Evolutionary conservation across 2,888 invertebrate genomes (phyloP).

Genomic region (Hyppa rectilinea): DNA sequence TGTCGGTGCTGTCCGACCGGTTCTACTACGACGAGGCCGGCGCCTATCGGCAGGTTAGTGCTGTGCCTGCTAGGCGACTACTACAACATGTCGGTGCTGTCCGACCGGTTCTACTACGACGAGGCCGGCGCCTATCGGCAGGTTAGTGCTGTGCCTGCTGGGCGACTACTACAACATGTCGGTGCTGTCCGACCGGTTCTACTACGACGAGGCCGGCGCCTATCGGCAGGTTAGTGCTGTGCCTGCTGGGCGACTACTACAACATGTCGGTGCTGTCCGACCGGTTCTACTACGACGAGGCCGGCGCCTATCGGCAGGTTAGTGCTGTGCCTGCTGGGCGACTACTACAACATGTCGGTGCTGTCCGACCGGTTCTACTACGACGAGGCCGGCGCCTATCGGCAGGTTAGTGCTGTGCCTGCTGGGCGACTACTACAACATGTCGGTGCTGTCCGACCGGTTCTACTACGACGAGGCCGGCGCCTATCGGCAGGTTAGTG

Average conservation of each 20-base stretch:
- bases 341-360: too few species aligned
- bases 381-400: conserved; percentile 92
- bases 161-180: too few species aligned
- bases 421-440: too few species aligned
- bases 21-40: conserved; percentile 92
- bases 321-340: not conserved
- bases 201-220: conserved; percentile 92
- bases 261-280: conserved; percentile 91
- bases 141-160: conserved; percentile 81
- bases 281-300: conserved; percentile 92
- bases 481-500: conserved; percentile 92
- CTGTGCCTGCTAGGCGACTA: too few species aligned
- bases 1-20: conserved; percentile 90
- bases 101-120: conserved; percentile 92
- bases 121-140: conserved; percentile 92
- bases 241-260: too few species aligned
- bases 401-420: conserved; percentile 89
- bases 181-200: conserved; percentile 91
- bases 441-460: conserved; percentile 90
- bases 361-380: conserved; percentile 91
- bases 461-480: conserved; percentile 92
- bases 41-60: conserved; percentile 92
- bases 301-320: conserved; percentile 93
- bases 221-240: conserved; percentile 92
- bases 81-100: conserved; percentile 92